Evolutionary conservation across 2,113 vertebrate genomes (phyloP).

Genomic region (Tylochromis polylepis): DNA sequence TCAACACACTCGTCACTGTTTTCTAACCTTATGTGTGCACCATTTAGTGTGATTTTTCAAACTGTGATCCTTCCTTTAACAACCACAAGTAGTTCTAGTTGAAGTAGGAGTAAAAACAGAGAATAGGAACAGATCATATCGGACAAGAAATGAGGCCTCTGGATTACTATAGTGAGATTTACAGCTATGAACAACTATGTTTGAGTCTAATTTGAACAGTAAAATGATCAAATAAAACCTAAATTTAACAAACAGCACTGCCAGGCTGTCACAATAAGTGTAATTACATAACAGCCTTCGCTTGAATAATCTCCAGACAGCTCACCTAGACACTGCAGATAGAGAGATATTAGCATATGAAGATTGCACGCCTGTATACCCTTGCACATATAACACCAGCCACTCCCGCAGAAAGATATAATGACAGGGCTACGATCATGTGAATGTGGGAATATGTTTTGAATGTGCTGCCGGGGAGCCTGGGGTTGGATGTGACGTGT

Average conservation of each 20-base stretch:
- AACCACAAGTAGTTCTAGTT: not conserved
- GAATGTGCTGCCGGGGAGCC: conserved; percentile 50
- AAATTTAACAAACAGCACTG: not conserved
- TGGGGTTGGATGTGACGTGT: conserved; percentile 60
- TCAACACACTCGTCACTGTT: not conserved
- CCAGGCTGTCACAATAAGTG: not conserved
- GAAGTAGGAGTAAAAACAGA: not conserved
- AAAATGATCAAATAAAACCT: not conserved
- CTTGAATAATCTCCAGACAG: not conserved
- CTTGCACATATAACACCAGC: conserved; percentile 29
- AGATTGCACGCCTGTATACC: not conserved
- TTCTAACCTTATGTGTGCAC: not conserved
- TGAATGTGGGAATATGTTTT: conserved; percentile 56
- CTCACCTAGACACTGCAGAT: not conserved
- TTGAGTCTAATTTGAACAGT: not conserved
- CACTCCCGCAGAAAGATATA: conserved; percentile 23
- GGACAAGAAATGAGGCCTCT: not conserved
- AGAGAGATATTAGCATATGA: conserved; percentile 15
- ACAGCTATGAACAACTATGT: not conserved
- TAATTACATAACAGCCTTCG: conserved; percentile 5
- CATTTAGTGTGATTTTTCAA: not conserved
- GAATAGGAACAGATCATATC: not conserved
- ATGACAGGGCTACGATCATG: conserved; percentile 55
- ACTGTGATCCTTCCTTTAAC: not conserved
- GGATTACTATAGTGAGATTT: not conserved